These are phyloP conservation scores for Pasiphila rectangulata DNA, from an alignment of 2,888 invertebrate genomes.

Conservation along the genomic window DNA sequence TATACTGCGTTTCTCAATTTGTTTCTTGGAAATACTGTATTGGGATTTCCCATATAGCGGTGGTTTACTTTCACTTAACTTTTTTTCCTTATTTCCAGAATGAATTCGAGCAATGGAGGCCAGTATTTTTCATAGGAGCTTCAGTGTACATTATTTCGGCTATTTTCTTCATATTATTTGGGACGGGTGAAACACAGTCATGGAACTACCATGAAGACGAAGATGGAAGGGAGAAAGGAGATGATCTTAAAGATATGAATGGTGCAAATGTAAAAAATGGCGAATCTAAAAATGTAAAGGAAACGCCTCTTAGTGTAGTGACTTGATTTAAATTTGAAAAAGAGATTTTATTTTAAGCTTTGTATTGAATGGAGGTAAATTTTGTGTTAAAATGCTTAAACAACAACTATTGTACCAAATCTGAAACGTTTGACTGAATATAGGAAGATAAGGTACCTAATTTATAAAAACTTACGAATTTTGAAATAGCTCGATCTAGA, in stretches of 20 bases:
- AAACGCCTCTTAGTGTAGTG: slow-evolving; percentile 57
- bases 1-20: background rate
- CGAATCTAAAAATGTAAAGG: slow-evolving; percentile 55
- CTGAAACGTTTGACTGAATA: slow-evolving; percentile 19
- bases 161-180: slow-evolving; percentile 85
- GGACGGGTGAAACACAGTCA: slow-evolving; percentile 84
- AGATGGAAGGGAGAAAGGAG: slow-evolving; percentile 44
- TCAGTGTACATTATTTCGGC: slow-evolving; percentile 86
- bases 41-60: slow-evolving; percentile 21
- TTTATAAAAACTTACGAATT: slow-evolving; percentile 17
- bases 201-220: slow-evolving; percentile 82
- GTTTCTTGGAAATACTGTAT: background rate
- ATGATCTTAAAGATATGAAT: slow-evolving; percentile 50
- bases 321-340: slow-evolving; percentile 32
- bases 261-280: slow-evolving; percentile 42
- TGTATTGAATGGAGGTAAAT: slow-evolving; percentile 1
- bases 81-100: slow-evolving; percentile 82
- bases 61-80: slow-evolving; percentile 10
- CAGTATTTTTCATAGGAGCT: slow-evolving; percentile 87
- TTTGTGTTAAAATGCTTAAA: no score
- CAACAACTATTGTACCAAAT: no score
- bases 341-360: background rate
- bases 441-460: no score
- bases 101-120: slow-evolving; percentile 86
- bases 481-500: background rate